Conservation (phyloP, 2,113 vertebrate species). For the Cricetomys ansorgei region DNA sequence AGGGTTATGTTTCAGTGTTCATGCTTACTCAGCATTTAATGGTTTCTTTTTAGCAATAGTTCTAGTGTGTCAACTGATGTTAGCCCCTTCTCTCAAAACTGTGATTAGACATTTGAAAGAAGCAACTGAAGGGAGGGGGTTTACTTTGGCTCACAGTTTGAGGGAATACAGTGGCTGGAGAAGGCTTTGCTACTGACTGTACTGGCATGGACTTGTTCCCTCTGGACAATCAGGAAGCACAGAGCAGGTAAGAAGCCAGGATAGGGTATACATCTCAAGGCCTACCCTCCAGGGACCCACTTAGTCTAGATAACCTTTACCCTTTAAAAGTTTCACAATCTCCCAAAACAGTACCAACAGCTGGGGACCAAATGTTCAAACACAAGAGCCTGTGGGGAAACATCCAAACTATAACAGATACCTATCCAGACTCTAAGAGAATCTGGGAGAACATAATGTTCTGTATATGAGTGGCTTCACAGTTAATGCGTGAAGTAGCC, state of each 20-base stretch:
- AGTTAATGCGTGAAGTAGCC: neutral
- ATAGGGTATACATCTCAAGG: neutral
- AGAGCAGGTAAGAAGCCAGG: neutral
- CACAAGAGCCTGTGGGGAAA: too few species aligned
- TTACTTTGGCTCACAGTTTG: neutral
- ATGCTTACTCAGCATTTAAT: neutral
- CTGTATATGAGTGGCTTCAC: neutral
- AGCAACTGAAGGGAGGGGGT: neutral
- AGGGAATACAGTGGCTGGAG: neutral
- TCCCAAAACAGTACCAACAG: neutral
- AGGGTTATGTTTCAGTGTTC: neutral
- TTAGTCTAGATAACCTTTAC: neutral
- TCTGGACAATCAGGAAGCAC: neutral
- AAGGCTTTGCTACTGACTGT: neutral
- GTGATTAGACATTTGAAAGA: neutral
- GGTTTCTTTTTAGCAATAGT: conserved; percentile 3
- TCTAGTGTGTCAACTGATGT: conserved; percentile 28
- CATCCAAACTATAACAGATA: neutral
- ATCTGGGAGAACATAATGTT: neutral
- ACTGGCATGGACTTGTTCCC: neutral
- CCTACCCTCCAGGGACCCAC: neutral
- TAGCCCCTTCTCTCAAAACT: neutral
- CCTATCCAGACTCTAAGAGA: neutral
- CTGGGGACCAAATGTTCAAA: neutral
- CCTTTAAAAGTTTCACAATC: too few species aligned